Percentiles rank a stretch among this genome's conserved stretches.
Evolutionary conservation across 2,797 vertebrate genomes (phyloP).

Genomic region (Pseudochromis fuscus): DNA sequence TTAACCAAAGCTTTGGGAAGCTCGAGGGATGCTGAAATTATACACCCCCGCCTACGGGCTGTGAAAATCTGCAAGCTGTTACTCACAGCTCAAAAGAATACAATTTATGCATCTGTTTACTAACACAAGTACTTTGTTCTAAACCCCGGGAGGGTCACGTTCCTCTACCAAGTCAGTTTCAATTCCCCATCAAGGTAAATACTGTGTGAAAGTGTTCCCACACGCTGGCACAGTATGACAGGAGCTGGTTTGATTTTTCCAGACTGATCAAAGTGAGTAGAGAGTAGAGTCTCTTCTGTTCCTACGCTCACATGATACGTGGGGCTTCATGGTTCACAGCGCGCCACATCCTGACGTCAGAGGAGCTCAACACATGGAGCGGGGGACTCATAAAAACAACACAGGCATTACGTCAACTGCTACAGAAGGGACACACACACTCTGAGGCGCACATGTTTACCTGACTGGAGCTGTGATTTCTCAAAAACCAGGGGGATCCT

Average conservation of each 20-base stretch:
- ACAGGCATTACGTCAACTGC: constrained; percentile 55
- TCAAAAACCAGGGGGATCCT: constrained; percentile 7
- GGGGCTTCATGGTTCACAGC: constrained; percentile 54
- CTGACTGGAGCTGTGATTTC: constrained; percentile 13
- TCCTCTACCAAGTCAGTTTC: constrained; percentile 70
- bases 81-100: constrained; percentile 65
- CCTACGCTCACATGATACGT: constrained; percentile 56
- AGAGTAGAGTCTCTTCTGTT: constrained; percentile 58
- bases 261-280: constrained; percentile 69
- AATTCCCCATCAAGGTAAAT: constrained; percentile 73
- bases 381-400: constrained; percentile 64
- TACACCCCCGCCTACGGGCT: constrained; percentile 54
- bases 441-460: constrained; percentile 38
- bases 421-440: constrained; percentile 29
- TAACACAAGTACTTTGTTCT: constrained; percentile 77
- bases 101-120: constrained; percentile 82
- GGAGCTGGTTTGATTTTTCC: constrained; percentile 65
- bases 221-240: constrained; percentile 49
- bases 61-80: constrained; percentile 66
- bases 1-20: constrained; percentile 71
- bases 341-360: constrained; percentile 66
- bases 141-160: constrained; percentile 69
- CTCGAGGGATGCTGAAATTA: constrained; percentile 72
- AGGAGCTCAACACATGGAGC: constrained; percentile 44
- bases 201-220: constrained; percentile 69